Percentiles rank a stretch among this genome's conserved stretches.
Evolutionary conservation across 1,140 invertebrate genomes (phyloP).

Genomic region (Eciton burchellii): DNA sequence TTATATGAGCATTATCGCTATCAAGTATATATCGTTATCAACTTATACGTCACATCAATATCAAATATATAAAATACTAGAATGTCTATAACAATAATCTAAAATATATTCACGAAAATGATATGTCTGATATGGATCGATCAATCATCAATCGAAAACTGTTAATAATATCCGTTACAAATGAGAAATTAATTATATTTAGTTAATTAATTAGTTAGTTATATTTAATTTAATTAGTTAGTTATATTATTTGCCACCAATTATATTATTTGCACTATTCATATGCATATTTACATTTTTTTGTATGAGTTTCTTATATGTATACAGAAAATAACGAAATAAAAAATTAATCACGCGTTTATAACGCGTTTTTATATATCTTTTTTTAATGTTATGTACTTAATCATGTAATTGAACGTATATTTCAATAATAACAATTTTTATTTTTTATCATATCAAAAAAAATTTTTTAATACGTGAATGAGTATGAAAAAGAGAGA

Average conservation of each 20-base stretch:
- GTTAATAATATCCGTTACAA: not conserved
- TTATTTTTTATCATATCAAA: not conserved
- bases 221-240: not conserved
- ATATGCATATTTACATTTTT: too few species aligned
- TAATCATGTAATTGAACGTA: too few species aligned
- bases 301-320: too few species aligned
- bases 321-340: too few species aligned
- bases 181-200: not conserved
- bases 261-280: too few species aligned
- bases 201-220: not conserved
- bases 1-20: constrained; percentile 13
- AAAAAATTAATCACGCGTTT: too few species aligned
- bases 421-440: not conserved
- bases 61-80: not conserved
- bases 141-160: not conserved
- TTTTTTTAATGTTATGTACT: too few species aligned
- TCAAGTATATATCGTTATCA: constrained; percentile 16
- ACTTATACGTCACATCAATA: too few species aligned
- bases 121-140: not conserved
- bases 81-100: not conserved
- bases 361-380: too few species aligned
- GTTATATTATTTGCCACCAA: not conserved
- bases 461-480: not conserved
- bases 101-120: not conserved
- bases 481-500: too few species aligned